phyloP scores from a whole-genome alignment of 2,113 vertebrate species.

The Zonotrichia leucophrys region DNA sequence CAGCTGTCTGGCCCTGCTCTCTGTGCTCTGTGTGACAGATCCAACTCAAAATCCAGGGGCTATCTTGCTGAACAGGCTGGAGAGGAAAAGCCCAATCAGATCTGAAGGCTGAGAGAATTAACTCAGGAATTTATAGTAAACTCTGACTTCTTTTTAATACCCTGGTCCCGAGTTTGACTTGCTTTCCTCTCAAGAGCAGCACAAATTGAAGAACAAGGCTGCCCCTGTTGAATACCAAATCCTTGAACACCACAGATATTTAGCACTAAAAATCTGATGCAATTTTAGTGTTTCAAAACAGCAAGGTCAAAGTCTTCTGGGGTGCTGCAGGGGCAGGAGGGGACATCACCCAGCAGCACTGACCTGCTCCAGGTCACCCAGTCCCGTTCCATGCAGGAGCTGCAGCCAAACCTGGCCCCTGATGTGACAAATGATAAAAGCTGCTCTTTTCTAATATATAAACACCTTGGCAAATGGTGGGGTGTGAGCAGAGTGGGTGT shows the following conservation, averaged over 20 bases:
- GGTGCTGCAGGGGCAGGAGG: no score
- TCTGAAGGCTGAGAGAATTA: background rate
- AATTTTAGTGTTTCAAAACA: background rate
- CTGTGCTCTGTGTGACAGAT: background rate
- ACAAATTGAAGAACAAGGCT: background rate
- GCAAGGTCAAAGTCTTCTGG: background rate
- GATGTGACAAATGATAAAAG: background rate
- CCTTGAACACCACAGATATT: background rate
- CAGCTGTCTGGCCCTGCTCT: background rate
- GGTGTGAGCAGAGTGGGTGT: background rate
- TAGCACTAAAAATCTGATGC: background rate
- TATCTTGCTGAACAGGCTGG: background rate
- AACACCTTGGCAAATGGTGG: background rate
- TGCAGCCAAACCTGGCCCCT: background rate
- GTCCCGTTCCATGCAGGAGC: background rate
- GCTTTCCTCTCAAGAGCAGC: background rate
- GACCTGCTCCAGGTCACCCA: background rate
- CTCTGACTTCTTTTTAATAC: background rate
- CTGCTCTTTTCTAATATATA: background rate
- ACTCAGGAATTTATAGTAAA: background rate
- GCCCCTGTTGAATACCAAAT: background rate
- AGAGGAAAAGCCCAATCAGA: background rate
- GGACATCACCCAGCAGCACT: background rate
- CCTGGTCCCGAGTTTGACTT: background rate
- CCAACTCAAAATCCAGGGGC: background rate